Conservation (phyloP, 2,888 invertebrate genomes). For the Lycaena phlaeas region DNA sequence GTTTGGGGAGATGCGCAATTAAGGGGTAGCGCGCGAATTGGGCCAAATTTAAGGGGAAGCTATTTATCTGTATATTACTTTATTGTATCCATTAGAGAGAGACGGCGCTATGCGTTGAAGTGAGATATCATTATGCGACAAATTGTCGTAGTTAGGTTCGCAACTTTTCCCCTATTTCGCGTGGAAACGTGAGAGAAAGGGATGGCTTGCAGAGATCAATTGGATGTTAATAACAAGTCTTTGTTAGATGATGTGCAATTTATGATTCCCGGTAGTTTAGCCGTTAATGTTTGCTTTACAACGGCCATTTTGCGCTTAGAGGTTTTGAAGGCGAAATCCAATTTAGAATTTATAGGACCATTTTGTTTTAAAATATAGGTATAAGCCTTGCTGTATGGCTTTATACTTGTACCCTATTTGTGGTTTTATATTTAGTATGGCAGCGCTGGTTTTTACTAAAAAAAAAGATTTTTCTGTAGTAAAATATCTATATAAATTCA, state of each 20-base stretch:
- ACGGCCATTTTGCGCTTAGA: conserved; percentile 36
- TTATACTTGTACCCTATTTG: too few species aligned
- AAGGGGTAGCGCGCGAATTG: conserved; percentile 62
- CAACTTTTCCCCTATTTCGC: conserved; percentile 20
- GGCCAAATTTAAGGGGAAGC: conserved; percentile 67
- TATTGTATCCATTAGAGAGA: conserved; percentile 62
- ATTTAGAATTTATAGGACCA: conserved; percentile 17
- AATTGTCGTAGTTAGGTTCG: conserved; percentile 38
- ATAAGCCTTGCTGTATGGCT: too few species aligned
- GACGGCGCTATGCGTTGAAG: conserved; percentile 32
- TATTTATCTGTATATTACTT: conserved; percentile 70
- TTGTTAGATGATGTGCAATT: background rate
- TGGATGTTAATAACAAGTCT: conserved; percentile 35
- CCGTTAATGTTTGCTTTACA: conserved; percentile 45
- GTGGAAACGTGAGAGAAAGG: conserved; percentile 31
- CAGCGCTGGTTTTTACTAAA: too few species aligned
- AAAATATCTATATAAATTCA: too few species aligned
- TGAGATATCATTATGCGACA: conserved; percentile 28
- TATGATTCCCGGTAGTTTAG: conserved; percentile 24
- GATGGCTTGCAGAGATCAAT: conserved; percentile 36
- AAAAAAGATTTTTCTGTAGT: too few species aligned
- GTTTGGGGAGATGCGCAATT: conserved; percentile 62
- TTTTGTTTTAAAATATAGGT: too few species aligned
- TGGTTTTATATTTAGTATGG: too few species aligned
- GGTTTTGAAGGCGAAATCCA: too few species aligned